A percentile compares a stretch with the other conserved stretches of the same genome.
These are phyloP conservation scores for Notothenia coriiceps DNA, from an alignment of 2,113 vertebrate species.

Conservation along the genomic window DNA sequence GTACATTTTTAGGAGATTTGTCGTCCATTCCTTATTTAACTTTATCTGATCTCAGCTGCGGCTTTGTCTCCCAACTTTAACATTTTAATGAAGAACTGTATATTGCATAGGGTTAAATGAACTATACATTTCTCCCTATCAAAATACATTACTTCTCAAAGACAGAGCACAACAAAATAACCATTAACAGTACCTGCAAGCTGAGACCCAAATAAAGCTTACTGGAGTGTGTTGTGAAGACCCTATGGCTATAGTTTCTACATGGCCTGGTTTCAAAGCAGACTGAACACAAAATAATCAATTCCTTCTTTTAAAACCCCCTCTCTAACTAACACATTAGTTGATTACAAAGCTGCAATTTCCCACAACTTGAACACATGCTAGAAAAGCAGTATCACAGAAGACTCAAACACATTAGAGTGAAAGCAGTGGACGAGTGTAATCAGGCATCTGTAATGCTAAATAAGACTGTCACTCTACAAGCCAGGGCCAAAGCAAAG, in stretches of 20 bases:
- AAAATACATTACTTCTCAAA: neutral
- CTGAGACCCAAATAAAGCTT: conserved; percentile 22
- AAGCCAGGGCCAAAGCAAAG: neutral
- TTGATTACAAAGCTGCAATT: neutral
- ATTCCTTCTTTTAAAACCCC: conserved; percentile 44
- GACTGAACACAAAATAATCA: conserved; percentile 66
- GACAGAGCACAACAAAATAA: neutral
- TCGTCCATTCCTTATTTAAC: no score
- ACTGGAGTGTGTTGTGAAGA: conserved; percentile 35
- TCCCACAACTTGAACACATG: neutral
- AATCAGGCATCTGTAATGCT: conserved; percentile 8
- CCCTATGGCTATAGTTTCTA: conserved; percentile 50
- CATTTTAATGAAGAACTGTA: neutral
- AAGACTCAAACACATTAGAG: neutral
- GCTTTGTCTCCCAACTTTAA: neutral
- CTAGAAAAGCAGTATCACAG: neutral
- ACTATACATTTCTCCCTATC: no score
- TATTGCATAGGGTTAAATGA: neutral
- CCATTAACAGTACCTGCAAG: conserved; percentile 7
- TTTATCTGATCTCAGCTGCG: neutral
- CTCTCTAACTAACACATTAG: conserved; percentile 2
- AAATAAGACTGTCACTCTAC: conserved; percentile 11
- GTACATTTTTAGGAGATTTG: neutral
- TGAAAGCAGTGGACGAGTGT: no score
- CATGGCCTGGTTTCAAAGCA: conserved; percentile 74